phyloP scores from a whole-genome alignment of 2,888 invertebrate species.

The Candidula unifasciata region DNA sequence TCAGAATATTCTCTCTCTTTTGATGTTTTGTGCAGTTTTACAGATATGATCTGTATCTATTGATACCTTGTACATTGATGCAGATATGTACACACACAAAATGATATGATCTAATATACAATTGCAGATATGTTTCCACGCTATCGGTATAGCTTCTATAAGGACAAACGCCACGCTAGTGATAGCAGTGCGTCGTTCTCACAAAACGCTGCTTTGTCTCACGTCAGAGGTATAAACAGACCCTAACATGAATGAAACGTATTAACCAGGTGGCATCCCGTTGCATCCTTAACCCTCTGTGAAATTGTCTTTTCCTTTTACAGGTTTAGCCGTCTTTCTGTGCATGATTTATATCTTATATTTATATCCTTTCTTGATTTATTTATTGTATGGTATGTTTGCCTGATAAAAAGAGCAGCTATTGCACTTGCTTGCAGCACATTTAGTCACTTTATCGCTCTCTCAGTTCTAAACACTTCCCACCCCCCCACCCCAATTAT shows the following conservation, averaged over 20 bases:
- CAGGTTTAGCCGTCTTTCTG: background rate
- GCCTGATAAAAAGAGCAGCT: too few species aligned
- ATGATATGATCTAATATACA: background rate
- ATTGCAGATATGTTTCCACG: constrained; percentile 53
- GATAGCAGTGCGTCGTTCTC: constrained; percentile 64
- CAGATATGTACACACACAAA: too few species aligned
- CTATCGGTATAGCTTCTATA: constrained; percentile 65
- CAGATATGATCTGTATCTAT: too few species aligned
- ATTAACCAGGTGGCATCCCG: constrained; percentile 3
- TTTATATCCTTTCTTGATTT: too few species aligned
- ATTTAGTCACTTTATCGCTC: too few species aligned
- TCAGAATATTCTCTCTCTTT: too few species aligned
- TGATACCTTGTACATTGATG: too few species aligned
- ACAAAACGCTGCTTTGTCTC: constrained; percentile 44
- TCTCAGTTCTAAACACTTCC: too few species aligned
- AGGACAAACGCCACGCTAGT: constrained; percentile 72
- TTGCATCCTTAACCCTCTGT: background rate
- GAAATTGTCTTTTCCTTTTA: background rate
- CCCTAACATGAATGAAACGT: constrained; percentile 11
- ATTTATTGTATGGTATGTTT: background rate
- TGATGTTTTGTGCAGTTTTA: too few species aligned
- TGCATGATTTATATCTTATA: background rate
- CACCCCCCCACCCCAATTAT: too few species aligned
- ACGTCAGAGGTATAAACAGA: constrained; percentile 40
- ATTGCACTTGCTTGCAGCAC: too few species aligned